phyloP scores from a whole-genome alignment of 2,888 invertebrate genomes.

The Paralinhomoeus sp. region DNA sequence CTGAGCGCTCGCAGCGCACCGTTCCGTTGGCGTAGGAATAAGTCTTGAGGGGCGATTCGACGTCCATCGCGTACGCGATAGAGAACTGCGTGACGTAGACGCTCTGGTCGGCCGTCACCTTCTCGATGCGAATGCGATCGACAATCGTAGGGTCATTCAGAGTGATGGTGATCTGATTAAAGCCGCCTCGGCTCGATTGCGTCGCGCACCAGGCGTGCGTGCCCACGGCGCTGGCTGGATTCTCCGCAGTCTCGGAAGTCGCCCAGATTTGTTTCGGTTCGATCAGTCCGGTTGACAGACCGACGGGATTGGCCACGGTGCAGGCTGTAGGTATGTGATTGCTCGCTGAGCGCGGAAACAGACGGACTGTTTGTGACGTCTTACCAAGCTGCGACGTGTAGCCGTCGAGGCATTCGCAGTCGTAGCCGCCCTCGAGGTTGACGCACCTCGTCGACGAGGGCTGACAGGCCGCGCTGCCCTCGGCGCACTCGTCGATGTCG shows the following conservation, averaged over 20 bases:
- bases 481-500: constrained; percentile 22
- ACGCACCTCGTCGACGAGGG: constrained; percentile 14
- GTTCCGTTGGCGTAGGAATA: constrained; percentile 4
- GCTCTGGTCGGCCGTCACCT: constrained; percentile 9
- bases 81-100: constrained; percentile 4
- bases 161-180: constrained; percentile 8
- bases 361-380: too few species aligned
- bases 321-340: constrained; percentile 1
- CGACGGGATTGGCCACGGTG: constrained; percentile 7
- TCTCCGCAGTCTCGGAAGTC: neutral
- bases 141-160: constrained; percentile 12
- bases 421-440: constrained; percentile 22
- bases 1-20: neutral
- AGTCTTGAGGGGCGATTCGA: neutral
- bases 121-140: constrained; percentile 14
- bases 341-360: neutral
- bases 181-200: neutral
- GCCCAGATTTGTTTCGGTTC: neutral
- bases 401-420: constrained; percentile 19
- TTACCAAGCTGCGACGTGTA: constrained; percentile 20
- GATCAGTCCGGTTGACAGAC: constrained; percentile 2
- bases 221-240: neutral
- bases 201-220: constrained; percentile 5
- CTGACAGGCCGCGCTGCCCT: constrained; percentile 15
- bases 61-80: constrained; percentile 3